Evolutionary conservation across 2,797 vertebrate genomes (phyloP), one percentile per base, ranked within the genome.

Genomic region (Acanthornis magna): DNA sequence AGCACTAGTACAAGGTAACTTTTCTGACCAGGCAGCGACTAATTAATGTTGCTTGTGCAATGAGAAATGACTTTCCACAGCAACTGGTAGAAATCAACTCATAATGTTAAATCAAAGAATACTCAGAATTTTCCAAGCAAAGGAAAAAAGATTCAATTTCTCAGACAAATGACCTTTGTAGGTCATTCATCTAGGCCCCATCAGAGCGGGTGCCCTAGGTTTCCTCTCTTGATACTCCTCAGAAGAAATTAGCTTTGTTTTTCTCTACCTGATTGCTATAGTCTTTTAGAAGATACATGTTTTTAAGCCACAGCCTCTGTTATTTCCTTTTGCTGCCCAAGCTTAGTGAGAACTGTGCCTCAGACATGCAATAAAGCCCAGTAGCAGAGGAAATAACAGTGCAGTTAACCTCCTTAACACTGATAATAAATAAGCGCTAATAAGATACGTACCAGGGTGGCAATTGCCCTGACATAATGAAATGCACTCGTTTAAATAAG

Each of bases 401-500:
- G 90, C 89, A 77, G 74, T 97, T 98, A 98, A 98, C 97, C 97
- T 98, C 87, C 76, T 97, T 97, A 97, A 93, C 96, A 95, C 34
- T 71, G 96, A 95, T 95, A 96, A 98, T 98, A 98, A 98, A 98
- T 98, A 97, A 97, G 91, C 17, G 2, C 93, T 97, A 97, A 97
- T 97, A 96, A 96, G 96, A 96, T 94, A 96, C 68, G 96, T 96
- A 96, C 91, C 86, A 90, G 94, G 89, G 78, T 97, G 95, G 93
- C 91, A 96, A 97, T 85, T 93, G 95, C 85, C 45, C 82, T 97
- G 97, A 97, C 95, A 97, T 96, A 96, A 91, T 95, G 96, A 97
- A 97, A 97, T 94, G 93, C 85, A 55, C 76, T 65, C 55, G 91
- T 85, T 92, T 93, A 70, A 96, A 83, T 88, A 94, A 96, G 85